Percentiles rank a stretch among this genome's conserved stretches.
Evolutionary conservation across 2,113 vertebrate species (phyloP).

Genomic region (Halcyon malimbica): DNA sequence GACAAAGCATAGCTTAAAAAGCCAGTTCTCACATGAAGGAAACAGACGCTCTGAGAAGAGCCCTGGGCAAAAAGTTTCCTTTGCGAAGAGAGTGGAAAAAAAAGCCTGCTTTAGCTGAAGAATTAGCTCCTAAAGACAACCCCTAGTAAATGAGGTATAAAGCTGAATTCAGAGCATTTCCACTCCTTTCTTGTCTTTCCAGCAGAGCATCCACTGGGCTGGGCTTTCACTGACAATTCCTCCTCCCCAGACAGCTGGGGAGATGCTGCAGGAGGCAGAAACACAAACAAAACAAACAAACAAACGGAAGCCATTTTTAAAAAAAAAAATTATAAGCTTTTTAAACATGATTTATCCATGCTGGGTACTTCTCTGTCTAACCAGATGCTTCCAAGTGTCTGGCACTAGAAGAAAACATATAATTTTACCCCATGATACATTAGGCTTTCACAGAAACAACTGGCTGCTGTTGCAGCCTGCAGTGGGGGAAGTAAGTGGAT

Average conservation of each 20-base stretch:
- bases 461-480: neutral
- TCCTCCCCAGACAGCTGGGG: neutral
- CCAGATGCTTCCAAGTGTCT: constrained; percentile 32
- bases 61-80: neutral
- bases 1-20: neutral
- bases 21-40: neutral
- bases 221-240: neutral
- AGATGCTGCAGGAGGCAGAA: neutral
- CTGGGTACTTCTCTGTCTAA: neutral
- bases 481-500: neutral
- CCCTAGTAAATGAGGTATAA: neutral
- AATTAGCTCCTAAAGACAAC: neutral
- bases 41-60: constrained; percentile 2
- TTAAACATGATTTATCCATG: constrained; percentile 21
- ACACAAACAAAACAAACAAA: neutral
- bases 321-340: neutral
- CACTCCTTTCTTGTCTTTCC: neutral
- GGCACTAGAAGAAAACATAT: neutral
- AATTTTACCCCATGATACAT: neutral
- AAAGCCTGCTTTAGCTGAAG: neutral
- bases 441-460: neutral
- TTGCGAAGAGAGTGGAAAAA: neutral
- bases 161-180: neutral
- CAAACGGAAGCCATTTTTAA: neutral
- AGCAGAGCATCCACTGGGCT: neutral